Evolutionary conservation across 1,140 invertebrate genomes (phyloP).

Genomic region (Lepidurus apus): DNA sequence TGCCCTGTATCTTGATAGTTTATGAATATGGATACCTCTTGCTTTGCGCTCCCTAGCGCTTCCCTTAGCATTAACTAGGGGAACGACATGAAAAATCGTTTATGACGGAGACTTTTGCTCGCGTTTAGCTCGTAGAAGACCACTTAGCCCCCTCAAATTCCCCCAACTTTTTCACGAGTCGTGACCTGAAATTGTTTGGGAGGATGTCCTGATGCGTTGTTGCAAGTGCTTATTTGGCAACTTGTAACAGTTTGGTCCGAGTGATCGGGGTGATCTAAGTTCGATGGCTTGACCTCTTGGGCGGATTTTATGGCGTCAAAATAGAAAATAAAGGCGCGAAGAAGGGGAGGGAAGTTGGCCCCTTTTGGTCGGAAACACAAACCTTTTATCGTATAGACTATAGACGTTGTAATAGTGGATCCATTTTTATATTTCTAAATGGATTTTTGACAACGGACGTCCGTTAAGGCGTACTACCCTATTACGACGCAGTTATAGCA

Average conservation of each 20-base stretch:
- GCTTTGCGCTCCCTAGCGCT: neutral
- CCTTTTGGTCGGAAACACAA: too few relatives aligned
- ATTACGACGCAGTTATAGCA: constrained; percentile 1
- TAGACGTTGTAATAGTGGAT: neutral
- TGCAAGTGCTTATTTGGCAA: constrained; percentile 6
- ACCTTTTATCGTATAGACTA: too few relatives aligned
- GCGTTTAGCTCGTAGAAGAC: neutral
- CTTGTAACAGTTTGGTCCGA: neutral
- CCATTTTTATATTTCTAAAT: neutral
- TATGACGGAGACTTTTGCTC: neutral
- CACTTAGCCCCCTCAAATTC: neutral
- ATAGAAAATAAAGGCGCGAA: neutral
- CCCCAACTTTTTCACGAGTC: neutral
- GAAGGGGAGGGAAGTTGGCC: neutral
- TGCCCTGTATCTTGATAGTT: neutral
- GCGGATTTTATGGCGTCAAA: neutral
- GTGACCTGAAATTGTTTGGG: neutral
- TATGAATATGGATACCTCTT: constrained; percentile 16
- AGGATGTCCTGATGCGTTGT: neutral
- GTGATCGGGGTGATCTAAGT: neutral
- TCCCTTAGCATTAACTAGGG: neutral
- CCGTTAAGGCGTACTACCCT: neutral
- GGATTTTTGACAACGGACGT: constrained; percentile 10
- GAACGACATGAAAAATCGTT: constrained; percentile 15
- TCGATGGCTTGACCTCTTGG: neutral